Percentiles rank a stretch among this genome's conserved stretches.
Evolutionary conservation across 2,888 invertebrate species (phyloP).

Genomic region (Crossocerus cetratus): DNA sequence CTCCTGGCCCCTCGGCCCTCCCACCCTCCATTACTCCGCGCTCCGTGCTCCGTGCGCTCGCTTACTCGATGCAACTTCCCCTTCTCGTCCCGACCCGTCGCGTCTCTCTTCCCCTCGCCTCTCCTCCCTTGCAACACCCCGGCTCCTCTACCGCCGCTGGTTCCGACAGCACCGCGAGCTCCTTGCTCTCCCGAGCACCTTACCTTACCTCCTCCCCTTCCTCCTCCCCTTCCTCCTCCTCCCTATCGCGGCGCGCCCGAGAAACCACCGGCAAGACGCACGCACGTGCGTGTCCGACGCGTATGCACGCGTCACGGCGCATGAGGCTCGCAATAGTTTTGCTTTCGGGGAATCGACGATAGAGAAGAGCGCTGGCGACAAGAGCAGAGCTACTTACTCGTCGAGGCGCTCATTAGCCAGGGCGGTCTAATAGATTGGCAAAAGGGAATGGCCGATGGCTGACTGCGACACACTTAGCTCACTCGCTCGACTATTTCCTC

Average conservation of each 20-base stretch:
- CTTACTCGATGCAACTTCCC: slow-evolving; percentile 37
- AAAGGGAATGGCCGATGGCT: no score
- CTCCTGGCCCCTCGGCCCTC: slow-evolving; percentile 7
- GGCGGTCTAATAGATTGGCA: no score
- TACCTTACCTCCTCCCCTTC: slow-evolving; percentile 23
- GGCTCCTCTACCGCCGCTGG: not conserved
- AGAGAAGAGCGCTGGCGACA: no score
- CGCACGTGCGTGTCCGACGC: not conserved
- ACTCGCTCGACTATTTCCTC: not conserved
- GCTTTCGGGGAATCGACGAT: no score
- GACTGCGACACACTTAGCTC: not conserved
- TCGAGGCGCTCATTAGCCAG: no score
- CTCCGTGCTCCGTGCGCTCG: slow-evolving; percentile 14
- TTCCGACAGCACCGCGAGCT: no score
- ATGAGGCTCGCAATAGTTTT: no score
- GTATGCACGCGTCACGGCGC: no score
- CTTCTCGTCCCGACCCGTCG: not conserved
- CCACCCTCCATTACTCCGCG: not conserved
- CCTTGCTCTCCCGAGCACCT: not conserved
- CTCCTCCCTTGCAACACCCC: slow-evolving; percentile 15
- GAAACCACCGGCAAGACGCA: not conserved
- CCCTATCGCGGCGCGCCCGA: not conserved
- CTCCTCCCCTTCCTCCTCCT: not conserved
- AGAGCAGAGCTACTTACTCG: no score
- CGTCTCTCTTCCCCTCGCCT: slow-evolving; percentile 3